Evolutionary conservation across 2,113 vertebrate species (phyloP).

Genomic region (Tauraco erythrolophus): DNA sequence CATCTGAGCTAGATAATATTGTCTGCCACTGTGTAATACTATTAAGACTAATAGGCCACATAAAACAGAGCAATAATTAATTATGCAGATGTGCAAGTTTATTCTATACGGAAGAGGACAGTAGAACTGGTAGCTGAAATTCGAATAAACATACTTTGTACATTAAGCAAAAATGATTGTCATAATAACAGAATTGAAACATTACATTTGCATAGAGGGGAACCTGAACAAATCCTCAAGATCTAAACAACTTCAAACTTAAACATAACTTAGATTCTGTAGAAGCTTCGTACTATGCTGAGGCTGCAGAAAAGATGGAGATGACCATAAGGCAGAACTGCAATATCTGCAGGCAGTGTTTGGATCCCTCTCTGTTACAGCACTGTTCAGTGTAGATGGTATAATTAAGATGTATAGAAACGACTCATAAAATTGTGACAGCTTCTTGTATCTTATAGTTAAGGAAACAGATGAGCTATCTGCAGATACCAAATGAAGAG

Average conservation of each 20-base stretch:
- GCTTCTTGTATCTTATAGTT: background rate
- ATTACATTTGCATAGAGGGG: background rate
- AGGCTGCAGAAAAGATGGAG: background rate
- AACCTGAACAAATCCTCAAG: background rate
- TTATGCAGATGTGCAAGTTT: background rate
- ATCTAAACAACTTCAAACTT: background rate
- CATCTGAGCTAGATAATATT: background rate
- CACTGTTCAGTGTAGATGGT: background rate
- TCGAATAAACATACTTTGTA: background rate
- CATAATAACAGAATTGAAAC: background rate
- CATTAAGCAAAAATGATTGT: background rate
- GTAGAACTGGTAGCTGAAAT: background rate
- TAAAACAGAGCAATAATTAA: background rate
- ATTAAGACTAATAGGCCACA: background rate
- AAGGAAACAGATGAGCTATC: slow-evolving; percentile 1
- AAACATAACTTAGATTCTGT: background rate
- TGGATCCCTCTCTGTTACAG: background rate
- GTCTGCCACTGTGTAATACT: background rate
- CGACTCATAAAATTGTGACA: background rate
- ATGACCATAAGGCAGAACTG: background rate
- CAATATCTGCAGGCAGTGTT: background rate
- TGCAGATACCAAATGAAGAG: background rate
- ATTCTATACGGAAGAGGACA: background rate
- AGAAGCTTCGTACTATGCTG: background rate
- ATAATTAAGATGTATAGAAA: background rate